phyloP scores from a whole-genome alignment of 2,797 vertebrate genomes.

The Myotis planiceps region DNA sequence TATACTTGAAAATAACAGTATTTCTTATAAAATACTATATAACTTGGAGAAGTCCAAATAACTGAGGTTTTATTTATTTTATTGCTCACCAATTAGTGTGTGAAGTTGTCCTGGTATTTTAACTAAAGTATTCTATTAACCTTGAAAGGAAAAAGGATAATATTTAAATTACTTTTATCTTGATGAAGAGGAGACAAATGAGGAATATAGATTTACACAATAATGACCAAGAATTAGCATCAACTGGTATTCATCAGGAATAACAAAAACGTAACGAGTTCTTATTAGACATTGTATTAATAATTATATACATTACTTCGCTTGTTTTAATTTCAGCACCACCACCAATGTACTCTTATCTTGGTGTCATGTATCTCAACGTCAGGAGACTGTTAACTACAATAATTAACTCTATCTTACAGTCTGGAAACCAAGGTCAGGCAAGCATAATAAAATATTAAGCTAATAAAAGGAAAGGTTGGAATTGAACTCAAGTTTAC shows the following conservation, averaged over 20 bases:
- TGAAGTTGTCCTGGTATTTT: conserved; percentile 17
- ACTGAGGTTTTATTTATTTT: conserved; percentile 24
- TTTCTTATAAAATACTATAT: conserved; percentile 18
- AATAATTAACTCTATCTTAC: neutral
- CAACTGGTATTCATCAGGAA: conserved; percentile 39
- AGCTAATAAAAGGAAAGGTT: conserved; percentile 5
- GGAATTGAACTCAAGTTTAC: neutral
- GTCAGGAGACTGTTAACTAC: neutral
- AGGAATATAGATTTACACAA: conserved; percentile 38
- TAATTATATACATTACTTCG: neutral
- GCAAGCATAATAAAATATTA: neutral
- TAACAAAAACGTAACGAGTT: conserved; percentile 48
- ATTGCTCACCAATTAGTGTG: conserved; percentile 7
- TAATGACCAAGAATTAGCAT: conserved; percentile 31
- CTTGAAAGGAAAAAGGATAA: conserved; percentile 37
- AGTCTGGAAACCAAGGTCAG: conserved; percentile 7
- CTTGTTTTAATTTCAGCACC: conserved; percentile 20
- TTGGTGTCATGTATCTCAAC: neutral
- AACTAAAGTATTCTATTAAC: conserved; percentile 54
- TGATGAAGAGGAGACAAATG: conserved; percentile 50
- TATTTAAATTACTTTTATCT: conserved; percentile 36
- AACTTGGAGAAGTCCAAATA: conserved; percentile 13
- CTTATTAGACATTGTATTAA: conserved; percentile 42
- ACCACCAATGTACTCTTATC: neutral
- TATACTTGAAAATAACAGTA: neutral